Conservation (phyloP, 2,888 invertebrate genomes). For the Andrena flavipes region DNA sequence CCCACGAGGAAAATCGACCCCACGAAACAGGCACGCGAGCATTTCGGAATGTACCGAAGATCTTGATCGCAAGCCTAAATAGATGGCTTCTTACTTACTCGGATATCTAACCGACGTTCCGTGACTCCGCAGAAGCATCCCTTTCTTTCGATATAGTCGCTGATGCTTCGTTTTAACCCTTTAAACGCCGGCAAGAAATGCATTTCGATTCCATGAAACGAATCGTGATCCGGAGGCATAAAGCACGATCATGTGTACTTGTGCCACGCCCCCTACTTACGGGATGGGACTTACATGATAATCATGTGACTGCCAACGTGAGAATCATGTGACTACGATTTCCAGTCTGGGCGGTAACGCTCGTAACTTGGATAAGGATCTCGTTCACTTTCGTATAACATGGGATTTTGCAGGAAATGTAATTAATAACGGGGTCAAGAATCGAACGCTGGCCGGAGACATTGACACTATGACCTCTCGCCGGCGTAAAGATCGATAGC, state of each 20-base stretch:
- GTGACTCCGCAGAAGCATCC: not conserved
- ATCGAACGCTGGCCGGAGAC: slow-evolving; percentile 19
- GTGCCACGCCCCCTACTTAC: slow-evolving; percentile 82
- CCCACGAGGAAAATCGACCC: slow-evolving; percentile 60
- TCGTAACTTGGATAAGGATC: slow-evolving; percentile 10
- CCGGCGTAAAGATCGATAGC: slow-evolving; percentile 36
- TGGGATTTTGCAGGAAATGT: not conserved
- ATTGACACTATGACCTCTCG: slow-evolving; percentile 33
- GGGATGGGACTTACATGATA: slow-evolving; percentile 81
- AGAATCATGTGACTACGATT: slow-evolving; percentile 82
- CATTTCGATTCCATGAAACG: not conserved
- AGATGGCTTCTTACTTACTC: slow-evolving; percentile 12
- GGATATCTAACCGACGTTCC: slow-evolving; percentile 6
- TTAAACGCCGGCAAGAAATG: not conserved
- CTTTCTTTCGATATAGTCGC: not conserved
- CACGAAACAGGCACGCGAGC: slow-evolving; percentile 44
- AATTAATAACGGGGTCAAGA: slow-evolving; percentile 20
- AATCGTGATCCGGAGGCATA: slow-evolving; percentile 34
- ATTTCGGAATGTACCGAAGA: slow-evolving; percentile 30
- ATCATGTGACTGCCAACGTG: slow-evolving; percentile 84
- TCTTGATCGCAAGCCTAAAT: slow-evolving; percentile 34
- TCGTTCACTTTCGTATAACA: not conserved
- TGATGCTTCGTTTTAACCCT: not conserved
- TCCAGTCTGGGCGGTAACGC: slow-evolving; percentile 71
- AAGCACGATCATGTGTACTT: slow-evolving; percentile 33